phyloP scores from a whole-genome alignment of 37 sponge, comb jelly and placozoan species.

The Cladorhizidae sp. region DNA sequence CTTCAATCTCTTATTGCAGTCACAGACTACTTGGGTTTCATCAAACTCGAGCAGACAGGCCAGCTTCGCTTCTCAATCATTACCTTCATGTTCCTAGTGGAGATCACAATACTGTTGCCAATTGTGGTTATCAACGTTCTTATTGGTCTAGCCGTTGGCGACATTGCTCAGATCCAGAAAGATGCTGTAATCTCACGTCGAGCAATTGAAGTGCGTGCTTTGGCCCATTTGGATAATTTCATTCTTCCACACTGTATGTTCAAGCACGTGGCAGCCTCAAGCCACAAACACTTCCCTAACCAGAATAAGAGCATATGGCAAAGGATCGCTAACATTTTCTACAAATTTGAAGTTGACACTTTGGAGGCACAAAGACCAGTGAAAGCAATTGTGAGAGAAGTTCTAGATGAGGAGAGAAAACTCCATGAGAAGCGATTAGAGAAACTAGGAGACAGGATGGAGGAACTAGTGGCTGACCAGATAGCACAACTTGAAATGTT shows the following conservation, averaged over 20 bases:
- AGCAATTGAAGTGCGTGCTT: background rate
- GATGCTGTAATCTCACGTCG: constrained; percentile 55
- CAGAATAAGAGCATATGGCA: background rate
- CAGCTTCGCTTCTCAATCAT: constrained; percentile 33
- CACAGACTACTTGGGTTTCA: constrained; percentile 46
- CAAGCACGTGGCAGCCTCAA: background rate
- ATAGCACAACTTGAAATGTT: background rate
- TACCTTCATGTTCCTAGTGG: constrained; percentile 50
- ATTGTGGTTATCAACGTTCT: constrained; percentile 84
- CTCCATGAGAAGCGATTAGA: background rate
- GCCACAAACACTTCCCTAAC: constrained; percentile 2
- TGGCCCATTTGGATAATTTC: background rate
- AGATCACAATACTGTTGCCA: constrained; percentile 58
- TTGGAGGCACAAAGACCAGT: background rate
- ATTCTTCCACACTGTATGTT: background rate
- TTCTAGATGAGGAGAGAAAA: background rate
- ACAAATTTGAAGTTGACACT: background rate
- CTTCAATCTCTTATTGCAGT: constrained; percentile 52
- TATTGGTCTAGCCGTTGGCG: constrained; percentile 92
- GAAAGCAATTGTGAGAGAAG: background rate
- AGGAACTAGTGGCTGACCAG: background rate
- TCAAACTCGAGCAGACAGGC: constrained; percentile 1
- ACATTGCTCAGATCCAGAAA: constrained; percentile 74
- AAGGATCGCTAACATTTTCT: background rate
- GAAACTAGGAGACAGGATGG: background rate